phyloP scores from a whole-genome alignment of 2,888 invertebrate genomes.

The Eupithecia pulchellata region DNA sequence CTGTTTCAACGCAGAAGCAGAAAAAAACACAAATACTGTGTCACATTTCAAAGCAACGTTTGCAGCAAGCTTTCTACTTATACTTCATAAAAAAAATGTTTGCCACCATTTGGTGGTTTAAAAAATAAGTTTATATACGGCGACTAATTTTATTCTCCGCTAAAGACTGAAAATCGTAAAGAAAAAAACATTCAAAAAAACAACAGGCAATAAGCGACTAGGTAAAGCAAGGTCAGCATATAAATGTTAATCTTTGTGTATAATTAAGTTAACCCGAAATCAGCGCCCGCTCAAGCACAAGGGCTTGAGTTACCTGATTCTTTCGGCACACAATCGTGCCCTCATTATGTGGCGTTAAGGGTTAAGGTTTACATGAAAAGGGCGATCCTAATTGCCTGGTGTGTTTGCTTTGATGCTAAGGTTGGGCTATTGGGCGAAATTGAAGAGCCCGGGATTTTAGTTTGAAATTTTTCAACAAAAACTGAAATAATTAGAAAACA shows the following conservation, averaged over 20 bases:
- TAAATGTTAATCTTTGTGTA: background rate
- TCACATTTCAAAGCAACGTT: background rate
- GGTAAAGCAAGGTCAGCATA: background rate
- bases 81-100: too few species aligned
- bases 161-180: background rate
- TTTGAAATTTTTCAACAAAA: background rate
- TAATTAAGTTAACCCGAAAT: conserved; percentile 18
- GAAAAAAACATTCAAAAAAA: background rate
- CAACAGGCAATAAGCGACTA: background rate
- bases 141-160: background rate
- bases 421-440: conserved; percentile 7
- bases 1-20: background rate
- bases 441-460: background rate
- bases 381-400: conserved; percentile 38
- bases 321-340: conserved; percentile 41
- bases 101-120: too few species aligned
- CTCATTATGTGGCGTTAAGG: conserved; percentile 41
- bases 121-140: too few species aligned
- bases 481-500: background rate
- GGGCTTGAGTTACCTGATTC: conserved; percentile 30
- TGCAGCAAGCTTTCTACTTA: too few species aligned
- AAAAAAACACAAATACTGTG: background rate
- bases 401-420: conserved; percentile 35
- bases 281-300: conserved; percentile 11
- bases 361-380: conserved; percentile 39